Base-by-base conservation (phyloP, 1,140 invertebrate genomes). In the Ceratoteleas bidentatus region DNA sequence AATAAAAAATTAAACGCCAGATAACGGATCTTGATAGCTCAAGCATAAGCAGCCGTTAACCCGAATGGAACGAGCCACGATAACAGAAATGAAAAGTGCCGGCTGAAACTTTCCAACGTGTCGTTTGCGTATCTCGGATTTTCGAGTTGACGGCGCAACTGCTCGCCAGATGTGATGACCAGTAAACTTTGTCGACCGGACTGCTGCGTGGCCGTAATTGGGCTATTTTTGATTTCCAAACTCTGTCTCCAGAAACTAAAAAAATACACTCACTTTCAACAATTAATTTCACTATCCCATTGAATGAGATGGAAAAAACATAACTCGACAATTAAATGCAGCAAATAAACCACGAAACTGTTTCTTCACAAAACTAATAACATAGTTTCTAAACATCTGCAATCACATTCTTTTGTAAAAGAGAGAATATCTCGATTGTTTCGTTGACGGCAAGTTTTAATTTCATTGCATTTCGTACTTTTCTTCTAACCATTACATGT, bases 321-420 rank as follows among this genome's bases (percentile, higher is more conserved):
- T 36, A 68, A 60, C 47, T 54, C 14, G 6, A 32, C 38, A 60
- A 75, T 66, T 66, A 66, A 53, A n/a, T n/a, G 43, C 16, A 50
- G 43, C 56, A 9, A 68, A 61, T 14, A 47, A 45, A 32, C 38
- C 11, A 14, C 40, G 36, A 50, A 58, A 75, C 38, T 16, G 36
- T 61, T 40, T 16, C 45, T 65, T 68, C 54, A 14, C 13, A 13
- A 66, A 76, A 61, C 10, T 68, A 76, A 76, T 76, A 66, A 47
- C 33, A 68, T 38, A 61, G 58, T 77, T 77, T 77, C 74, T 77
- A 69, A 77, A 66, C 43, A 66, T 68, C 69, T 49, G 62, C 34
- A 9, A 9, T 69, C 50, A 57, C 64, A 74, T 60, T 56, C 57
- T 62, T 64, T 49, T 75, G 49, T 10, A 24, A 24, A 24, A 4